A percentile compares a stretch with the other conserved stretches of the same genome.
These are phyloP conservation scores for Ditula angustiorana DNA, from an alignment of 2,888 invertebrate species.

Conservation along the genomic window DNA sequence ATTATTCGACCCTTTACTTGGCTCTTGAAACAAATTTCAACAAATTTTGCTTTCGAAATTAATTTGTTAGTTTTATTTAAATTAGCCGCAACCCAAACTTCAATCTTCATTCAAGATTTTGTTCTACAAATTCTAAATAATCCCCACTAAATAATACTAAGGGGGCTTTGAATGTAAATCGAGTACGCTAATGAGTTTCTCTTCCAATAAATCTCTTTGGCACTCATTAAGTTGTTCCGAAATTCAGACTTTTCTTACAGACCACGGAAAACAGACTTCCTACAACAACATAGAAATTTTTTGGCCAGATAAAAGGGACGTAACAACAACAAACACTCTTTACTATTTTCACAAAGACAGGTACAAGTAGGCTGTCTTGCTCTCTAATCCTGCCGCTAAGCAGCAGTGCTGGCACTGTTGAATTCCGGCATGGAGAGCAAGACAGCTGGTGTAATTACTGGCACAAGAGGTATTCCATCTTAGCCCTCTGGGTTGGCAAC, in stretches of 20 bases:
- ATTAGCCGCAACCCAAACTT: conserved; percentile 13
- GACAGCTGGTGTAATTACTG: no score
- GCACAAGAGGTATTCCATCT: no score
- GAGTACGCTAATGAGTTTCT: conserved; percentile 42
- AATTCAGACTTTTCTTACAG: conserved; percentile 32
- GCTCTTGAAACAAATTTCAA: conserved; percentile 19
- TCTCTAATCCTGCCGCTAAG: no score
- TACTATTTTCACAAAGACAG: no score
- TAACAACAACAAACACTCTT: no score
- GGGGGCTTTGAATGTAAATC: conserved; percentile 49
- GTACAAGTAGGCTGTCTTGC: no score
- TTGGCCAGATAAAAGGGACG: no score
- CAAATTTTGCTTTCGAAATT: conserved; percentile 21
- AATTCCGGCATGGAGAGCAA: no score
- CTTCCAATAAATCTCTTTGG: conserved; percentile 50
- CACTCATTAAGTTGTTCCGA: conserved; percentile 48
- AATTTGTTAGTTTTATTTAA: conserved; percentile 33
- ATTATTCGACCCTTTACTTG: background rate
- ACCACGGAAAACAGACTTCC: conserved; percentile 19
- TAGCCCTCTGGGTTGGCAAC: no score
- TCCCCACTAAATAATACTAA: conserved; percentile 33
- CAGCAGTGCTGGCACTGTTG: no score
- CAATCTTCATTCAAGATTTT: conserved; percentile 17
- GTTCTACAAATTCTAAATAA: conserved; percentile 29
- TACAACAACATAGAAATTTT: no score